Percentiles rank a stretch among this genome's conserved stretches.
Conservation (phyloP, 1,140 invertebrate genomes). For the Melanaphis sacchari region DNA sequence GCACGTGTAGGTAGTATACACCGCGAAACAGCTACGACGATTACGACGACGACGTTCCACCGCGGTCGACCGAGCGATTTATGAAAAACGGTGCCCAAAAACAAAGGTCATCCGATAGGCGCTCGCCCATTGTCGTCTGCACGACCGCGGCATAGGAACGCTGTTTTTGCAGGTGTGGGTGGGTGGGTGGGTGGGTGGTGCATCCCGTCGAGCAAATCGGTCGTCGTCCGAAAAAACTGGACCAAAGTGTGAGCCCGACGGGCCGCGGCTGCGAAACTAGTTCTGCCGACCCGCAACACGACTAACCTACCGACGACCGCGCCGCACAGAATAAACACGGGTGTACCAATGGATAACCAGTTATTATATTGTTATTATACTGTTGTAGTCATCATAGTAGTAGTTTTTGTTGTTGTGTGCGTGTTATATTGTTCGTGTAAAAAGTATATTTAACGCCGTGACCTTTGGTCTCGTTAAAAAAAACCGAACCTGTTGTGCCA, state of each 20-base stretch:
- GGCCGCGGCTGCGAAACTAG: constrained; percentile 35
- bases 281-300: background rate
- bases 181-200: too few species aligned
- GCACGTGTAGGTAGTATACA: background rate
- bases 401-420: background rate
- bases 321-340: background rate
- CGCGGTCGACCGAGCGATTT: background rate
- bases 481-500: constrained; percentile 44
- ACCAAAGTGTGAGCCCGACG: background rate
- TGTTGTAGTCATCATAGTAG: background rate
- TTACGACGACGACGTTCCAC: background rate
- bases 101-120: constrained; percentile 2
- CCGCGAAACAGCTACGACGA: background rate
- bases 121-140: background rate
- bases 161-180: too few species aligned
- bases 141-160: too few species aligned
- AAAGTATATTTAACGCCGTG: background rate
- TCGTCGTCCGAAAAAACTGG: constrained; percentile 29
- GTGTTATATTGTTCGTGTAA: constrained; percentile 24
- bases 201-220: background rate
- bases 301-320: background rate
- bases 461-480: constrained; percentile 54
- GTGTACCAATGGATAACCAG: constrained; percentile 40
- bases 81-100: background rate
- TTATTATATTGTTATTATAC: constrained; percentile 47